phyloP scores from a whole-genome alignment of 2,888 invertebrate species.

The Eupsilia transversa region DNA sequence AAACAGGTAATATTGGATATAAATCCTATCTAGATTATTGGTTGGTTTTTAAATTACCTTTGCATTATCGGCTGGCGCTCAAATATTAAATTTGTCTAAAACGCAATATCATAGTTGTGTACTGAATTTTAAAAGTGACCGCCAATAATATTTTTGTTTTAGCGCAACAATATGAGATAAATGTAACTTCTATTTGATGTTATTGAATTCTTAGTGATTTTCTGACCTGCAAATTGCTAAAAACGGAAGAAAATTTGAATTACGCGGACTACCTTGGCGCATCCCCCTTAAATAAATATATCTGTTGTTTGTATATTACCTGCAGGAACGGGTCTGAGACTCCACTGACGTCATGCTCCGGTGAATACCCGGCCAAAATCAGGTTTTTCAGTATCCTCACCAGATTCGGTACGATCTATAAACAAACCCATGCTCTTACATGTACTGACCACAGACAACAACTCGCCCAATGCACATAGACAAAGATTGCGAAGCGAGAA shows the following conservation, averaged over 20 bases:
- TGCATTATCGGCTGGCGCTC: no score
- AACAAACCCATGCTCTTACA: slow-evolving; percentile 75
- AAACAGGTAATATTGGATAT: no score
- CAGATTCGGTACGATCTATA: slow-evolving; percentile 99
- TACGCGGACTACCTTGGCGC: no score
- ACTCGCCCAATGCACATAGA: slow-evolving; percentile 75
- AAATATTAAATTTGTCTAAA: no score
- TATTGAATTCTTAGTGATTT: background rate
- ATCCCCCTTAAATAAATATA: no score
- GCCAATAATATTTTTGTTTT: background rate
- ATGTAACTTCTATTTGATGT: background rate
- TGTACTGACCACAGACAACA: slow-evolving; percentile 44
- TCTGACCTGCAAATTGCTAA: no score
- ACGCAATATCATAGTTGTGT: no score
- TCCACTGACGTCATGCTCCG: slow-evolving; percentile 99
- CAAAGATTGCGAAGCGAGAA: slow-evolving; percentile 77
- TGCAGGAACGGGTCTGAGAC: slow-evolving; percentile 99
- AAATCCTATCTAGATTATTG: no score
- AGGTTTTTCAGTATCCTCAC: slow-evolving; percentile 99
- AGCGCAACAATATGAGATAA: background rate
- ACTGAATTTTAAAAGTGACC: no score
- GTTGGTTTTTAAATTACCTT: no score
- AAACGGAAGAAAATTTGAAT: no score
- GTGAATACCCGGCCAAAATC: slow-evolving; percentile 99
- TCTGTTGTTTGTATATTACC: slow-evolving; percentile 83